These are phyloP conservation scores for Argyra leucocephala DNA, from an alignment of 2,888 invertebrate genomes.

Conservation along the genomic window DNA sequence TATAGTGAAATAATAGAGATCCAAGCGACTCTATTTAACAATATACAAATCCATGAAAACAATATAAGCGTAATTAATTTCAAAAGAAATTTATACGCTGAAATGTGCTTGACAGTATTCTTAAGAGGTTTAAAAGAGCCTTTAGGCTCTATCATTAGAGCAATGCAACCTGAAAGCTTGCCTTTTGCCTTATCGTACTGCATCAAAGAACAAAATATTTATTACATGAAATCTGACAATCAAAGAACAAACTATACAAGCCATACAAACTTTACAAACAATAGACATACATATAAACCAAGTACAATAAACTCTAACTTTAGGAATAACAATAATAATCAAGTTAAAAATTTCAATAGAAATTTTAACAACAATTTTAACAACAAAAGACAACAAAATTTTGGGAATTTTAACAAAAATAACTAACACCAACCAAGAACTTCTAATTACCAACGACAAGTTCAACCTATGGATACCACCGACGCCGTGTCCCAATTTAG, in stretches of 20 bases:
- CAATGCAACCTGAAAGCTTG: background rate
- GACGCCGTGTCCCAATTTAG: background rate
- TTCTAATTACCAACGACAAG: background rate
- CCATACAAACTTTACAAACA: too few relatives aligned
- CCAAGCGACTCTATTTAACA: background rate
- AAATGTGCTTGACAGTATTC: background rate
- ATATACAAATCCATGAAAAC: background rate
- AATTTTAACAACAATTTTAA: background rate
- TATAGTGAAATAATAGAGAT: constrained; percentile 4
- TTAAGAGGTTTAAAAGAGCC: background rate
- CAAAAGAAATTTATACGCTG: too few relatives aligned
- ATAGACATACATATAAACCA: too few relatives aligned
- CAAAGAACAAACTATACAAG: background rate
- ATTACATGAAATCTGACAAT: background rate
- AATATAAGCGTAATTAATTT: too few relatives aligned
- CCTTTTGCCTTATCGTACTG: background rate
- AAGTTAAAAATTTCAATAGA: background rate
- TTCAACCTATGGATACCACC: background rate
- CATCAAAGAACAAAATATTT: background rate
- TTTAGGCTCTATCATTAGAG: background rate
- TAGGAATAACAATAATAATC: too few relatives aligned
- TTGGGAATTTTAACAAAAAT: background rate
- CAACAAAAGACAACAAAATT: background rate
- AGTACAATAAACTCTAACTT: background rate
- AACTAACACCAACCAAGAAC: too few relatives aligned